A percentile compares a stretch with the other conserved stretches of the same genome.
These are phyloP conservation scores for Epinephelus fuscoguttatus DNA, from an alignment of 2,113 vertebrate species.

Conservation along the genomic window DNA sequence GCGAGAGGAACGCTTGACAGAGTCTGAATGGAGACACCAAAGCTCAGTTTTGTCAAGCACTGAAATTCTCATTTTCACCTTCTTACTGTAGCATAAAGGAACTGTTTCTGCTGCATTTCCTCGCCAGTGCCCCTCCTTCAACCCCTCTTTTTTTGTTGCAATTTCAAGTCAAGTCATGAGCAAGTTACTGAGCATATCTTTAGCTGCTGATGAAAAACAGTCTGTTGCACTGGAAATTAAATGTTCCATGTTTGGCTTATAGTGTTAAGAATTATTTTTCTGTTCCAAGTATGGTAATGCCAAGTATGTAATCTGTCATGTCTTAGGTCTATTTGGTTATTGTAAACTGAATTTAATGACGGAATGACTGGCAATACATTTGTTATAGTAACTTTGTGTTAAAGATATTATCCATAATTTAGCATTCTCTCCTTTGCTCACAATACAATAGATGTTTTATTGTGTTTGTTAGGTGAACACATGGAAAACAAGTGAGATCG, in stretches of 20 bases:
- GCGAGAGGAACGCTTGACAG: slow-evolving; percentile 41
- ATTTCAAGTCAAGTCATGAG: slow-evolving; percentile 10
- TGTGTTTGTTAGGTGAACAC: neutral
- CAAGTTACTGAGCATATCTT: slow-evolving; percentile 1
- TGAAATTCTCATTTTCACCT: slow-evolving; percentile 64
- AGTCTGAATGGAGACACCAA: slow-evolving; percentile 61
- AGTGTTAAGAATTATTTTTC: neutral
- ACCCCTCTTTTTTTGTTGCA: slow-evolving; percentile 4
- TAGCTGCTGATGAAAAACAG: slow-evolving; percentile 55
- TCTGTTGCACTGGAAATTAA: slow-evolving; percentile 37
- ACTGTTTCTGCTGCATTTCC: slow-evolving; percentile 16
- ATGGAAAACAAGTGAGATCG: too few relatives aligned
- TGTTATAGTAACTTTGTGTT: neutral
- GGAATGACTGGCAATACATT: neutral
- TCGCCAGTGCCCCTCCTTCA: neutral
- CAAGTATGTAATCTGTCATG: neutral
- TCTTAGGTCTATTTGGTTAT: neutral
- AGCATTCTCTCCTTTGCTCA: neutral
- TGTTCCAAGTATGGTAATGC: neutral
- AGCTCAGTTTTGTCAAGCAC: slow-evolving; percentile 50
- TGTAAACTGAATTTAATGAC: neutral
- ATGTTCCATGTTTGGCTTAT: slow-evolving; percentile 21
- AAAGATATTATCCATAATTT: neutral
- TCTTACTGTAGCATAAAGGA: slow-evolving; percentile 13
- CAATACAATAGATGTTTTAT: neutral